Percentiles rank a stretch among this genome's conserved stretches.
Conservation (phyloP, 2,113 vertebrate genomes). For the Dolichallabes microphthalmus region DNA sequence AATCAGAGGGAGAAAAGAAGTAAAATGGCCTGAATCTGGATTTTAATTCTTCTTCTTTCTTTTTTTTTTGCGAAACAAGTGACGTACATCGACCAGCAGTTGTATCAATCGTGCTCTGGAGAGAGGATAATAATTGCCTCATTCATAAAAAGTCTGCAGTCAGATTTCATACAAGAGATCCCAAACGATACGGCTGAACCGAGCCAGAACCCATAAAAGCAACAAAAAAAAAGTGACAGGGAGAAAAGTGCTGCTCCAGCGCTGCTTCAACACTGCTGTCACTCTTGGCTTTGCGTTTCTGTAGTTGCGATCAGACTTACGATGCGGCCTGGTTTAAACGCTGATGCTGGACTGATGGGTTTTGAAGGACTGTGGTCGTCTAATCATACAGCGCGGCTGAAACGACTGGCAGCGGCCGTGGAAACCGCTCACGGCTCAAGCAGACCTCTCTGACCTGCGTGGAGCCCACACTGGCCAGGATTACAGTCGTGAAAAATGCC, state of each 20-base stretch:
- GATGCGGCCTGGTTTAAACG: background rate
- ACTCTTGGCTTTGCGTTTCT: slow-evolving; percentile 29
- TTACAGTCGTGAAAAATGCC: slow-evolving; percentile 13
- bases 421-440: slow-evolving; percentile 30
- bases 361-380: slow-evolving; percentile 14
- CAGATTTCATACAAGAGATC: slow-evolving; percentile 27
- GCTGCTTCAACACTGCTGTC: slow-evolving; percentile 12
- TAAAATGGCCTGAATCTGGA: background rate
- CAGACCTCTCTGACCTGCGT: slow-evolving; percentile 36
- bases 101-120: slow-evolving; percentile 35
- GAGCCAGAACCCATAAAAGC: slow-evolving; percentile 17
- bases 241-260: slow-evolving; percentile 4
- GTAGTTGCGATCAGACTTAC: slow-evolving; percentile 21
- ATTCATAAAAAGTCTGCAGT: slow-evolving; percentile 37
- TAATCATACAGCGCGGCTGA: slow-evolving; percentile 23
- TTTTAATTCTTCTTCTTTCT: background rate
- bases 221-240: background rate
- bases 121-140: slow-evolving; percentile 30
- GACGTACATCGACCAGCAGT: slow-evolving; percentile 41
- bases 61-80: slow-evolving; percentile 22
- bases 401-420: slow-evolving; percentile 12
- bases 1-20: background rate
- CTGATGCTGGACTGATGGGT: background rate
- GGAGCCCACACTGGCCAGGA: slow-evolving; percentile 22
- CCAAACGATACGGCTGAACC: slow-evolving; percentile 3